phyloP scores from a whole-genome alignment of 2,888 invertebrate species.

The Caenorhabditis sp. region DNA sequence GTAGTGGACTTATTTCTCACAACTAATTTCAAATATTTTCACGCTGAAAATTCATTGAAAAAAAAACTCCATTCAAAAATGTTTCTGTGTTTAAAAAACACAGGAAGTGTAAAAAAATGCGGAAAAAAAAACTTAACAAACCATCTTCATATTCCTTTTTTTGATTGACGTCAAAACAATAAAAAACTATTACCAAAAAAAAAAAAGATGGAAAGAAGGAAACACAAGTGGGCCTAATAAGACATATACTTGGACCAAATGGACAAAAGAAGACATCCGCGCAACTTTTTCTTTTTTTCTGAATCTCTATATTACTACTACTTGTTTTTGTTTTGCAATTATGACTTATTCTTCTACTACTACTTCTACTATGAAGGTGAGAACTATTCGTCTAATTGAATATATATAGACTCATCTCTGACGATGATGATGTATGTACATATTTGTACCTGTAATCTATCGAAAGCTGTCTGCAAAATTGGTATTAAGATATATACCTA shows the following conservation, averaged over 20 bases:
- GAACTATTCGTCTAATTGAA: not conserved
- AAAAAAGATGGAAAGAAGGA: not conserved
- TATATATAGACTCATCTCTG: not conserved
- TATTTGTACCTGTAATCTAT: not conserved
- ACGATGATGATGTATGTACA: not conserved
- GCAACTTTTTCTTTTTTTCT: not conserved
- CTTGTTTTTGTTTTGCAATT: not conserved
- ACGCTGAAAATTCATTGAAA: too few relatives aligned
- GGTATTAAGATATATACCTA: not conserved
- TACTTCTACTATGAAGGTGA: not conserved
- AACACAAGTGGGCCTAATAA: slow-evolving; percentile 11
- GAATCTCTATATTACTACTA: not conserved
- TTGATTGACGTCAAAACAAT: not conserved
- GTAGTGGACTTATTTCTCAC: too few relatives aligned
- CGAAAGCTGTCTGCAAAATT: not conserved
- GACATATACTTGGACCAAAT: slow-evolving; percentile 6
- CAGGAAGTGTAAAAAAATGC: too few relatives aligned
- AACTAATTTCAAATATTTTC: too few relatives aligned
- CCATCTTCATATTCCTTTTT: not conserved
- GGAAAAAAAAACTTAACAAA: too few relatives aligned
- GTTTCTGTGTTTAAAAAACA: too few relatives aligned
- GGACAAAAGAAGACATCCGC: not conserved
- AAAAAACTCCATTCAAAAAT: too few relatives aligned
- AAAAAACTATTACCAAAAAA: not conserved
- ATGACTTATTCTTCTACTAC: not conserved